A percentile compares a stretch with the other conserved stretches of the same genome.
phyloP scores from a whole-genome alignment of 2,797 vertebrate species.

The Lepus townsendii region DNA sequence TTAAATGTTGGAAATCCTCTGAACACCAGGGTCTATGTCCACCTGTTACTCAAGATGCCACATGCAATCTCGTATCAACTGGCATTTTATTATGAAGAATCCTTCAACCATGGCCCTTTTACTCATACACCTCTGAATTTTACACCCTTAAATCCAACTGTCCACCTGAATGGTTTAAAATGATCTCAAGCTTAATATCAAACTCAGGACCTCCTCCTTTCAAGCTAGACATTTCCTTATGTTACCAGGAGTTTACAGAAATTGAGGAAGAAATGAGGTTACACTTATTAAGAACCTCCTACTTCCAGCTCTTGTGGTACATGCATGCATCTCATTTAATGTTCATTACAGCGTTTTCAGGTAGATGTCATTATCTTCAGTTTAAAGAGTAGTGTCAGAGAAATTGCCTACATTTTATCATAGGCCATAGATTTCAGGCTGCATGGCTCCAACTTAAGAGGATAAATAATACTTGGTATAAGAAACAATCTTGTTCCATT shows the following conservation, averaged over 20 bases:
- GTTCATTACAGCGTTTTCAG: background rate
- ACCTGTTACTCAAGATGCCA: background rate
- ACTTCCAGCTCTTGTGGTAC: background rate
- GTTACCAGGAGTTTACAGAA: background rate
- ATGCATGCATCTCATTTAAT: constrained; percentile 10
- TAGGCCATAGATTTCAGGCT: background rate
- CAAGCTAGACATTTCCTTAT: background rate
- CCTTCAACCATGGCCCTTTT: background rate
- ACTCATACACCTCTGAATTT: background rate
- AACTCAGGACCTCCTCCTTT: constrained; percentile 6
- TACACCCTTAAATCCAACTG: background rate
- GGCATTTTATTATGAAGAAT: background rate
- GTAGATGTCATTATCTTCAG: background rate
- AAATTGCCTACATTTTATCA: constrained; percentile 36
- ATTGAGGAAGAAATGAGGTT: background rate
- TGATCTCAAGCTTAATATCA: background rate
- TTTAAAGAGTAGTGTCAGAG: constrained; percentile 32
- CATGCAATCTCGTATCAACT: background rate
- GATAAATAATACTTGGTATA: constrained; percentile 1
- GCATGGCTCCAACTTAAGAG: constrained; percentile 20
- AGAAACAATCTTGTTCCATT: constrained; percentile 33
- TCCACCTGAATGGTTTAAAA: constrained; percentile 9
- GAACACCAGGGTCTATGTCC: background rate
- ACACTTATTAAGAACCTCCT: background rate
- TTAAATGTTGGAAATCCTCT: background rate